phyloP scores from a whole-genome alignment of 2,888 invertebrate species.

The Polylopha cassiicola region DNA sequence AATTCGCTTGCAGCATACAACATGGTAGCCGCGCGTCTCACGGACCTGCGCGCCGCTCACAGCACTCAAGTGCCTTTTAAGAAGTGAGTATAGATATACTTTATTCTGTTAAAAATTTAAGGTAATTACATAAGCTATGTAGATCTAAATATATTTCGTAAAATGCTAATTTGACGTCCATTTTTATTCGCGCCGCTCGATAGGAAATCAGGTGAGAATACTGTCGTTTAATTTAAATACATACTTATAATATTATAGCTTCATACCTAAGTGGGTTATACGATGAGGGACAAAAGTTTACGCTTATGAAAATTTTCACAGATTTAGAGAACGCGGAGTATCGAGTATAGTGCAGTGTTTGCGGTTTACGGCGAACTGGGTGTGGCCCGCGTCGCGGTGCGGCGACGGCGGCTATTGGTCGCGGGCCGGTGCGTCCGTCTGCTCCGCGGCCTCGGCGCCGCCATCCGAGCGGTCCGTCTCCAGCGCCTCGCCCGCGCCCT shows the following conservation, averaged over 20 bases:
- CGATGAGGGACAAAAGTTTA: too few relatives aligned
- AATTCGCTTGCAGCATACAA: constrained; percentile 95
- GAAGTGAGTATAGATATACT: constrained; percentile 84
- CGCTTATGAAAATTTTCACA: too few relatives aligned
- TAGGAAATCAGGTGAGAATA: constrained; percentile 67
- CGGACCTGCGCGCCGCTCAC: constrained; percentile 94
- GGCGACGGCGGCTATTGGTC: constrained; percentile 78
- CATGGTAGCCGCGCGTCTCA: constrained; percentile 98
- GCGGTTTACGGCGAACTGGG: constrained; percentile 80
- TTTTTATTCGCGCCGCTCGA: constrained; percentile 36
- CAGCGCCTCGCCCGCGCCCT: constrained; percentile 57
- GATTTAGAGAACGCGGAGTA: constrained; percentile 96
- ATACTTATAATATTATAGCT: neutral
- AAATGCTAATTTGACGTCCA: neutral
- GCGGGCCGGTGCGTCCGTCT: constrained; percentile 43
- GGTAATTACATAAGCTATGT: too few relatives aligned
- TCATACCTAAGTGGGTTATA: too few relatives aligned
- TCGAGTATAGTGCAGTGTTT: constrained; percentile 88
- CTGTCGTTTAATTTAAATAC: constrained; percentile 1
- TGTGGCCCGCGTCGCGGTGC: constrained; percentile 86
- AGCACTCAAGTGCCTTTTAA: constrained; percentile 99
- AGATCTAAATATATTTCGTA: neutral
- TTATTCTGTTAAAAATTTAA: too few relatives aligned
- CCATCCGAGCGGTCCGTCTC: constrained; percentile 24
- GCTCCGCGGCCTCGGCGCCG: constrained; percentile 38